Conservation (phyloP, 2,888 invertebrate species). For the Troglohyphantes excavatus region DNA sequence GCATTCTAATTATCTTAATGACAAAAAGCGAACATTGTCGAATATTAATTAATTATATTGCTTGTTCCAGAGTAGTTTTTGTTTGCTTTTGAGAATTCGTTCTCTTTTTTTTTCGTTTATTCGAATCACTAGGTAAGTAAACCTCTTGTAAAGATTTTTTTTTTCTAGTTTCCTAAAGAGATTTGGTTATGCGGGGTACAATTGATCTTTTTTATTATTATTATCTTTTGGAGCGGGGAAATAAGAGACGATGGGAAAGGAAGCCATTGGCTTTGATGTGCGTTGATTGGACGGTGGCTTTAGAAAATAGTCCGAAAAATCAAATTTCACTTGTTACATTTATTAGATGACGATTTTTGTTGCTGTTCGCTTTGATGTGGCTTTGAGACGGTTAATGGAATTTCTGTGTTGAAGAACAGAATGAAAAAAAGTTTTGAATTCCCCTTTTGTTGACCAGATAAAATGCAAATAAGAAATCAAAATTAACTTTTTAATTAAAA, state of each 20-base stretch:
- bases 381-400: conserved; percentile 55
- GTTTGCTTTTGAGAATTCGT: conserved; percentile 5
- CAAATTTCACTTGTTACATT: conserved; percentile 46
- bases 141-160: background rate
- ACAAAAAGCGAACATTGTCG: conserved; percentile 70
- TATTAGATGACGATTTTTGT: conserved; percentile 57
- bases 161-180: conserved; percentile 16
- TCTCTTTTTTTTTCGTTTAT: conserved; percentile 22
- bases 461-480: too few species aligned
- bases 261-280: conserved; percentile 65
- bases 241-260: conserved; percentile 5
- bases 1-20: conserved; percentile 74
- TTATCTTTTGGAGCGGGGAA: conserved; percentile 5
- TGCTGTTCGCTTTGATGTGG: conserved; percentile 40
- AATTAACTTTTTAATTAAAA: background rate
- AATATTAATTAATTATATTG: conserved; percentile 70
- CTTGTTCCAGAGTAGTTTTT: conserved; percentile 52
- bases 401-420: conserved; percentile 12
- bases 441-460: background rate
- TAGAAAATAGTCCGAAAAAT: conserved; percentile 40
- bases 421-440: background rate
- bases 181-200: conserved; percentile 25
- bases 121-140: conserved; percentile 57
- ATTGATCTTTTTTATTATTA: conserved; percentile 41
- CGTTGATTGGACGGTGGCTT: conserved; percentile 49